phyloP scores from a whole-genome alignment of 2,797 vertebrate species.

The Philypnodon macrostomus region DNA sequence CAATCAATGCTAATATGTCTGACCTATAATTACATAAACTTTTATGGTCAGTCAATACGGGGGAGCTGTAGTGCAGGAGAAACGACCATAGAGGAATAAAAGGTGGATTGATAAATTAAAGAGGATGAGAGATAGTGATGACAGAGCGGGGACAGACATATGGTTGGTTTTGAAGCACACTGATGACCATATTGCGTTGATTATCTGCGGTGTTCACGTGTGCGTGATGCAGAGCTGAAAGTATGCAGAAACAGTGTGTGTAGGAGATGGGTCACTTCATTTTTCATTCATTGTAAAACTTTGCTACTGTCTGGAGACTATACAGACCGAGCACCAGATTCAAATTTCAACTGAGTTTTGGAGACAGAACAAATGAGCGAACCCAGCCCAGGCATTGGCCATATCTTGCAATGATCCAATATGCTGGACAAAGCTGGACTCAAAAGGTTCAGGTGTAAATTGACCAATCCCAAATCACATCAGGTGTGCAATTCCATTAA shows the following conservation, averaged over 20 bases:
- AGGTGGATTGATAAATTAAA: not conserved
- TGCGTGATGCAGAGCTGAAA: slow-evolving; percentile 26
- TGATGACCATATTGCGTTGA: slow-evolving; percentile 34
- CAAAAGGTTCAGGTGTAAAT: too few relatives aligned
- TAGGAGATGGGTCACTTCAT: slow-evolving; percentile 5
- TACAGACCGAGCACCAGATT: not conserved
- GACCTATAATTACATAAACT: slow-evolving; percentile 1
- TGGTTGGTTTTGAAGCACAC: not conserved
- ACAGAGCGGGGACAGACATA: slow-evolving; percentile 10
- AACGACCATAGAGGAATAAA: not conserved
- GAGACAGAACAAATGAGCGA: not conserved
- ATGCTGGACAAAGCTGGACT: too few relatives aligned
- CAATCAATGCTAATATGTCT: slow-evolving; percentile 5
- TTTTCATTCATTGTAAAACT: not conserved
- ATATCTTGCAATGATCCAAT: too few relatives aligned
- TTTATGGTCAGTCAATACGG: slow-evolving; percentile 1
- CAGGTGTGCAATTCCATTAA: too few relatives aligned
- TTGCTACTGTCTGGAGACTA: slow-evolving; percentile 9
- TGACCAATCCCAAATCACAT: too few relatives aligned
- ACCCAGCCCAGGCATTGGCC: too few relatives aligned
- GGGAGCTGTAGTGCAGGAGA: slow-evolving; percentile 2
- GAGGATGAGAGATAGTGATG: slow-evolving; percentile 4
- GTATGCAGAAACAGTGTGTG: slow-evolving; percentile 6
- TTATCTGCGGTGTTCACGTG: slow-evolving; percentile 21
- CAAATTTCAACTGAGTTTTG: not conserved